A percentile compares a stretch with the other conserved stretches of the same genome.
Evolutionary conservation across 2,888 invertebrate species (phyloP).

Genomic region (Toxonevra muliebris): DNA sequence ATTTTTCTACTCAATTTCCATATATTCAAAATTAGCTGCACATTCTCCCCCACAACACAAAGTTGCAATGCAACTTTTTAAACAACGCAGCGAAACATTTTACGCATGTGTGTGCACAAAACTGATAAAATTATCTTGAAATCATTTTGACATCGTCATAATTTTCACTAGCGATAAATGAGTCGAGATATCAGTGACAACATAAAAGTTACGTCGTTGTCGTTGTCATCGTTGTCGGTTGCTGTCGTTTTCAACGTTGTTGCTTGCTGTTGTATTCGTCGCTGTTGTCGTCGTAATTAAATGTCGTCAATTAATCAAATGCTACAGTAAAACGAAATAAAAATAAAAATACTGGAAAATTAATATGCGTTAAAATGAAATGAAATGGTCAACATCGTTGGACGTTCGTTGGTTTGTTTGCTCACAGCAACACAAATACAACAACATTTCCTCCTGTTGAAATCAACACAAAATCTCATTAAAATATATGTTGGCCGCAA

Average conservation of each 20-base stretch:
- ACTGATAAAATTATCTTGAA: slow-evolving; percentile 25
- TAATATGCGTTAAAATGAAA: slow-evolving; percentile 45
- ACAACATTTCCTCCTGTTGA: slow-evolving; percentile 30
- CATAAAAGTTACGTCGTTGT: slow-evolving; percentile 48
- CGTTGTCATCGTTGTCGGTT: slow-evolving; percentile 23
- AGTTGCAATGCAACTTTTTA: too few relatives aligned
- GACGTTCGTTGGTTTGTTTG: too few relatives aligned
- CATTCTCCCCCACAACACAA: too few relatives aligned
- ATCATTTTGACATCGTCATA: slow-evolving; percentile 49
- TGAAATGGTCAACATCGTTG: slow-evolving; percentile 38
- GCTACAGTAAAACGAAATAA: slow-evolving; percentile 14
- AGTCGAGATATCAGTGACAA: slow-evolving; percentile 57
- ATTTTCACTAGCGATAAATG: slow-evolving; percentile 62
- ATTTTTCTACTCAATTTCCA: too few relatives aligned
- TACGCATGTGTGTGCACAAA: background rate
- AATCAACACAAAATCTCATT: slow-evolving; percentile 41
- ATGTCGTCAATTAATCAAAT: slow-evolving; percentile 66
- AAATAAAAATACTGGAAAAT: slow-evolving; percentile 39
- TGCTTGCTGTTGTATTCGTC: slow-evolving; percentile 2
- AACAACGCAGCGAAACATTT: background rate
- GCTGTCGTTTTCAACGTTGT: too few relatives aligned
- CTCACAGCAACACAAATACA: slow-evolving; percentile 38
- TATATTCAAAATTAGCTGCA: too few relatives aligned
- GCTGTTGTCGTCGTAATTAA: slow-evolving; percentile 58
- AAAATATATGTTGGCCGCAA: slow-evolving; percentile 40